Conservation (phyloP, 2,797 vertebrate species). For the Sus cebifrons region DNA sequence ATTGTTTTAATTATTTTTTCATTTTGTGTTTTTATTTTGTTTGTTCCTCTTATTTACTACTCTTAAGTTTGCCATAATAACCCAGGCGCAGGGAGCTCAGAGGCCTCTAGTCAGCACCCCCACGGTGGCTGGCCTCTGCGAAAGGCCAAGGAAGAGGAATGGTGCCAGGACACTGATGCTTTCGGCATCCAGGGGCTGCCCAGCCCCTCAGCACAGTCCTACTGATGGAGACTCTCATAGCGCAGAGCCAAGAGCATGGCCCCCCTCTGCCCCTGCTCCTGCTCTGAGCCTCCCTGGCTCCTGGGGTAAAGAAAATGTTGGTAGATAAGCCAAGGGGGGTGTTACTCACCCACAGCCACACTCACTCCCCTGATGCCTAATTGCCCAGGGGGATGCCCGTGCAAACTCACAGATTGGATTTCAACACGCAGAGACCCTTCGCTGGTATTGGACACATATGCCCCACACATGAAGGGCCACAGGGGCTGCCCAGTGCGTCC, state of each 20-base stretch:
- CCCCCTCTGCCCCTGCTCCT: not conserved
- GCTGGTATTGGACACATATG: too few species aligned
- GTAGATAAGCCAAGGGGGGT: fast-evolving
- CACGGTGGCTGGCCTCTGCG: not conserved
- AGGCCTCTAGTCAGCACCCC: conserved; percentile 32
- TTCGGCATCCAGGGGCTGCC: fast-evolving
- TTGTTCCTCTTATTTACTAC: conserved; percentile 84
- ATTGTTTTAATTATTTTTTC: conserved; percentile 87
- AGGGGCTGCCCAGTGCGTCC: not conserved
- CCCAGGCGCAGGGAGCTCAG: not conserved
- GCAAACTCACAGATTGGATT: fast-evolving
- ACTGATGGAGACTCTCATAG: fast-evolving
- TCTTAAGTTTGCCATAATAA: conserved; percentile 76
- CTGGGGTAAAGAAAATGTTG: not conserved
- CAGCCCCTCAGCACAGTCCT: not conserved
- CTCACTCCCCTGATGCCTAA: not conserved
- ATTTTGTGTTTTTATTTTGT: conserved; percentile 86
- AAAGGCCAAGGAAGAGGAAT: not conserved
- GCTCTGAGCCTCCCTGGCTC: not conserved
- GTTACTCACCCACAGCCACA: fast-evolving
- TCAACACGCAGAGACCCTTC: not conserved
- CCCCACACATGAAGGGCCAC: not conserved
- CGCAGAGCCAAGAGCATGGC: not conserved
- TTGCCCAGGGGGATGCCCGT: fast-evolving
- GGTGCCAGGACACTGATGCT: not conserved